Conservation (phyloP, 2,888 invertebrate genomes). For the Pseudoips prasinana region DNA sequence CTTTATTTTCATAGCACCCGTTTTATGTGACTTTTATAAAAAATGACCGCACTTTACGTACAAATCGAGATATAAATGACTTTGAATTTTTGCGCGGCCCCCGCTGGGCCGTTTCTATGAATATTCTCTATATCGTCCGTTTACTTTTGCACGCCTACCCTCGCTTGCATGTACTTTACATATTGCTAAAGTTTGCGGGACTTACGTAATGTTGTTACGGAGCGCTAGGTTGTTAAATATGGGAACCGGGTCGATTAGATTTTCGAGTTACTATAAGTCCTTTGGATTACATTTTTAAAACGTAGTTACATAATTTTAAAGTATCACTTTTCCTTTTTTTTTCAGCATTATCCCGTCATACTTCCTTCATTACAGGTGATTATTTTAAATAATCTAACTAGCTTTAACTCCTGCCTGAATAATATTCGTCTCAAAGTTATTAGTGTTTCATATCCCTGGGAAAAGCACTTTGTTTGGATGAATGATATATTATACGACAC, state of each 20-base stretch:
- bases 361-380: too few relatives aligned
- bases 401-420: too few relatives aligned
- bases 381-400: too few relatives aligned
- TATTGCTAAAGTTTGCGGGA: constrained; percentile 32
- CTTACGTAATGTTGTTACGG: constrained; percentile 15
- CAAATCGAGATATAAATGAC: constrained; percentile 20
- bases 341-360: too few relatives aligned
- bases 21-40: too few relatives aligned
- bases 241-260: not conserved
- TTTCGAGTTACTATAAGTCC: too few relatives aligned
- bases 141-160: constrained; percentile 40
- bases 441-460: too few relatives aligned
- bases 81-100: constrained; percentile 30
- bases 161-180: constrained; percentile 31
- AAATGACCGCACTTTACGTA: constrained; percentile 6
- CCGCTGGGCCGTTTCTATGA: constrained; percentile 27
- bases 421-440: too few relatives aligned
- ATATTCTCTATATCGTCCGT: constrained; percentile 31
- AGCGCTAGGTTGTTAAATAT: constrained; percentile 12
- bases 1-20: not conserved
- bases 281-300: constrained; percentile 14
- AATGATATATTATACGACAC: too few relatives aligned
- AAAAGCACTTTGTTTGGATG: too few relatives aligned
- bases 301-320: too few relatives aligned
- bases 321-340: too few relatives aligned